Evolutionary conservation across 53 echinoderm and acorn worm species (phyloP), one percentile per base, ranked within the genome.

Genomic region (Patiria pectinifera): DNA sequence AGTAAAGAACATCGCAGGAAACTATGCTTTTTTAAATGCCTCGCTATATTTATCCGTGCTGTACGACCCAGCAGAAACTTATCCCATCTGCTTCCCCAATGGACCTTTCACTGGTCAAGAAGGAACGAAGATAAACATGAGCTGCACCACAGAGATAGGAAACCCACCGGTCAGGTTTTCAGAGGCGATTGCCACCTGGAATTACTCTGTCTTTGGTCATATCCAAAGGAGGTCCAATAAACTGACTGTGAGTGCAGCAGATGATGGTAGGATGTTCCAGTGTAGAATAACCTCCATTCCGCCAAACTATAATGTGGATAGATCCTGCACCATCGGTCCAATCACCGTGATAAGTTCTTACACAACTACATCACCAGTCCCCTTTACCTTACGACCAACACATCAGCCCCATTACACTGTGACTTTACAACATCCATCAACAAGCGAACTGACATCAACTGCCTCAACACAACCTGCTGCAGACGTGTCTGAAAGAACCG

Each of bases 1-100:
- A 22, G 49, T 5, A 43, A 78, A 78, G 3, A 8, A 35, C 43
- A 24, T 61, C 60, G 71, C 15, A 5, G 23, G 47, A 35, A 35
- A 1, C 71, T 62, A 43, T 45, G 19, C 49, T 45, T 14, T 70
- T 3, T n/a, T 15, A 45, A 47, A 45, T 6, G 74, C 24, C 19
- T 8, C n/a, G 18, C 3, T 76, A 45, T 35, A 60, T 8, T 21
- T 89, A 62, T 63, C 89, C 76, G 89, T 89, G 89, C 19, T 88
- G 24, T 88, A 89, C 89, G 76, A 76, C 63, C 89, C 89, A 76
- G 45, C 58, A 4, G 60, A 6, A 24, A 76, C 58, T 21, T 87
- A 61, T 19, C 89, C 89, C 53, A 46, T 60, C 79, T 89, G 89
- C 63, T n/a, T 62, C 79, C 89, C 89, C 26, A 43, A 88, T 78